These are phyloP conservation scores for Rhaphigaster nebulosa DNA, from an alignment of 2,888 invertebrate genomes.

Conservation along the genomic window DNA sequence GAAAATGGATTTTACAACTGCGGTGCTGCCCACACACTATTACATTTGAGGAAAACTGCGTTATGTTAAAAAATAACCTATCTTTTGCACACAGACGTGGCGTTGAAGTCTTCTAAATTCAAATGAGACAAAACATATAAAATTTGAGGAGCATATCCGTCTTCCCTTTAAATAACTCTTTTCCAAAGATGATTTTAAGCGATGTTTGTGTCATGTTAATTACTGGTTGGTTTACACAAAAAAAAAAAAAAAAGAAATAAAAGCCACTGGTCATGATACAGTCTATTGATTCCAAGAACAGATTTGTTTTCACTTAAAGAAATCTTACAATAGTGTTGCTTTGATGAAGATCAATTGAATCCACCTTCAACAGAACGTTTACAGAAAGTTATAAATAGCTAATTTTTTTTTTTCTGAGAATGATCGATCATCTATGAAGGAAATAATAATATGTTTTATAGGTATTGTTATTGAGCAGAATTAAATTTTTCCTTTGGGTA, in stretches of 20 bases:
- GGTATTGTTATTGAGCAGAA: too few species aligned
- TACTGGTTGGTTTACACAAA: neutral
- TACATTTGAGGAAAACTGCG: too few species aligned
- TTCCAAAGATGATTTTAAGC: neutral
- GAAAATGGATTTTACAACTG: too few species aligned
- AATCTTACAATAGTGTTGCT: neutral
- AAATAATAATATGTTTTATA: neutral
- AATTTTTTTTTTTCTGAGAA: neutral
- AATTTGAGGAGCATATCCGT: neutral
- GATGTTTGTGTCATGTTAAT: neutral
- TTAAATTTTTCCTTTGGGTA: too few species aligned
- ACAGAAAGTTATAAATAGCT: neutral
- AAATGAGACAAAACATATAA: neutral
- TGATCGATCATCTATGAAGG: neutral
- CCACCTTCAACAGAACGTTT: neutral
- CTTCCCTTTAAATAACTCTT: neutral
- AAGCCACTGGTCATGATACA: neutral
- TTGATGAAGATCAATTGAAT: neutral
- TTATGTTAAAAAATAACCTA: too few species aligned
- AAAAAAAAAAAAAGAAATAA: too few species aligned
- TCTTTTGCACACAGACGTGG: too few species aligned
- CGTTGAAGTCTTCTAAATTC: too few species aligned
- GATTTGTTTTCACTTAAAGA: neutral
- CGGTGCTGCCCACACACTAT: too few species aligned
- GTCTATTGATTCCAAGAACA: neutral